Base-by-base conservation (phyloP, 2,888 invertebrate species). In the Drosophila rubida region DNA sequence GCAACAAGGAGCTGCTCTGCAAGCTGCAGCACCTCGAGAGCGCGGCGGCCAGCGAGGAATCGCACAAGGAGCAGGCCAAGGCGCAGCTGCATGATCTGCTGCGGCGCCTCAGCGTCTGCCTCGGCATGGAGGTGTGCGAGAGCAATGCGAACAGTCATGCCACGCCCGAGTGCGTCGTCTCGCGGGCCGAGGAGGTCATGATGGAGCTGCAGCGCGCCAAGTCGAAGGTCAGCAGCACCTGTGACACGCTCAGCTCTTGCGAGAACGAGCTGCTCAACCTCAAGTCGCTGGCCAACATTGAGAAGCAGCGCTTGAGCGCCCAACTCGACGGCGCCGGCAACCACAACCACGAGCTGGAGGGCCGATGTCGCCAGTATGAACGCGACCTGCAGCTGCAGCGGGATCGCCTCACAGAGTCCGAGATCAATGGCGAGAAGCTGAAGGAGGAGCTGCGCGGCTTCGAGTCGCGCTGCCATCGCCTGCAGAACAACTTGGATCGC, bases 141-240 rank as follows among this genome's bases (percentile, higher is more conserved):
- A 92, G 93, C 32, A 92, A 93, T 2, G 75, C 68, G 66, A 93
- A 93, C 37, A 91, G 93, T 0, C 87, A 81, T 75, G 91, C 93
- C 4, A 94, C 95, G 0, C 94, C 95, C 0, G 96, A 96, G 87
- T 94, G 94, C 70, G 93, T 96, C 4, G 93, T 96, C n/a, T 95
- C 95, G 60, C 95, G 96, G 91, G 95, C 96, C 5, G 94, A 95
- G 6, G 96, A 96, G 91, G 92, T 96, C 14, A 95, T 96, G 19
- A 95, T 96, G 90, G 96, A 95, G 82, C 93, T 94, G 49, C 94
- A 94, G 14, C 93, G 95, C 58, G 91, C 95, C 9, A 94, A 95
- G 78, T 93, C 93, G 22, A 95, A 93, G 90, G 80, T 90, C 57
- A 89, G 74, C 59, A 89, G 89, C 69, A 92, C 90, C 68, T 92